A percentile compares a stretch with the other conserved stretches of the same genome.
These are phyloP conservation scores for Herminia tarsipennalis DNA, from an alignment of 2,888 invertebrate genomes.

Conservation along the genomic window DNA sequence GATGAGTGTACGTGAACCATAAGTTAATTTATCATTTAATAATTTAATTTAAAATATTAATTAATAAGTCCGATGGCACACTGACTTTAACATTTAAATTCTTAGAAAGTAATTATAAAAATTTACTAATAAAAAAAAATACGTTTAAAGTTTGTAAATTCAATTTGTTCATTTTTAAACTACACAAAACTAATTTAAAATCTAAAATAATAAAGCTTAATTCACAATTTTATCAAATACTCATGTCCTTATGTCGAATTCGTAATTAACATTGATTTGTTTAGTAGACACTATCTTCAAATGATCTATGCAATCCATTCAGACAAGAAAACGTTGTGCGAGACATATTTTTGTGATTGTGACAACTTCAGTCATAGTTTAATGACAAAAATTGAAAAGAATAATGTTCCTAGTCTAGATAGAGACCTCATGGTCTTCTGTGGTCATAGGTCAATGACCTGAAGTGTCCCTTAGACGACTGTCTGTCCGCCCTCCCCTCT, in stretches of 20 bases:
- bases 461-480: background rate
- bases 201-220: slow-evolving; percentile 6
- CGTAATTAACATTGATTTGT: too few species aligned
- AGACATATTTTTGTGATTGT: too few species aligned
- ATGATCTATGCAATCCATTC: background rate
- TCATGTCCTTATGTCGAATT: background rate
- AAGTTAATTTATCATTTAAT: background rate
- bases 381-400: too few species aligned
- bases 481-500: background rate
- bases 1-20: background rate
- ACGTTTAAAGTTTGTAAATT: background rate
- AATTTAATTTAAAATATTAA: background rate
- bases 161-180: background rate
- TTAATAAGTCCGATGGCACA: slow-evolving; percentile 8
- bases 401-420: slow-evolving; percentile 1
- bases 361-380: too few species aligned
- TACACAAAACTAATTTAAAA: background rate
- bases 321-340: too few species aligned
- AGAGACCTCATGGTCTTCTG: too few species aligned
- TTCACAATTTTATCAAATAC: background rate
- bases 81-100: background rate
- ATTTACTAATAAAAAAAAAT: slow-evolving; percentile 1
- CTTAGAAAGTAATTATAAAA: slow-evolving; percentile 5
- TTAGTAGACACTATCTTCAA: too few species aligned
- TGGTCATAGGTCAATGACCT: background rate